phyloP scores from a whole-genome alignment of 2,113 vertebrate species.

The Baryphthengus martii region DNA sequence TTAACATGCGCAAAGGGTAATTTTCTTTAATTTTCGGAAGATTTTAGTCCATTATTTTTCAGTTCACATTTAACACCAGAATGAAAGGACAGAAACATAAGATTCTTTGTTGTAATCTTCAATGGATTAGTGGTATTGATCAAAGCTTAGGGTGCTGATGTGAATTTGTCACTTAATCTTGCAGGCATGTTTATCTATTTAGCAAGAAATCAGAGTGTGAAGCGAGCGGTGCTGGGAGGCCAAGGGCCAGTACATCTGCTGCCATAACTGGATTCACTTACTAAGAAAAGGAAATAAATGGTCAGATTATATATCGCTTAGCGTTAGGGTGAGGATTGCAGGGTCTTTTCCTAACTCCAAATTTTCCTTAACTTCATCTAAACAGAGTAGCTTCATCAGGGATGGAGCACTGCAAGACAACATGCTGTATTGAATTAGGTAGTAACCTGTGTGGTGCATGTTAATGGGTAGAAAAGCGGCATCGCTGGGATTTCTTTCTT shows the following conservation, averaged over 20 bases:
- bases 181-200: slow-evolving; percentile 65
- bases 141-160: slow-evolving; percentile 45
- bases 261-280: background rate
- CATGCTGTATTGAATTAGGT: slow-evolving; percentile 16
- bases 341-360: background rate
- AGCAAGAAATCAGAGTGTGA: slow-evolving; percentile 47
- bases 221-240: background rate
- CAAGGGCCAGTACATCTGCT: slow-evolving; percentile 1
- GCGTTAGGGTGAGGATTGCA: background rate
- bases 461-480: slow-evolving; percentile 48
- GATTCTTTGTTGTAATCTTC: slow-evolving; percentile 33
- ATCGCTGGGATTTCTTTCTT: slow-evolving; percentile 50
- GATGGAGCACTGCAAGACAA: slow-evolving; percentile 7
- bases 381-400: slow-evolving; percentile 4
- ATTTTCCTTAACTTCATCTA: background rate
- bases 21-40: background rate
- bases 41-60: background rate
- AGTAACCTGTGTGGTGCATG: slow-evolving; percentile 34
- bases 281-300: background rate
- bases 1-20: background rate
- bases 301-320: background rate
- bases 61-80: background rate
- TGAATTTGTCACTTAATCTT: slow-evolving; percentile 61
- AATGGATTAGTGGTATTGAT: slow-evolving; percentile 63
- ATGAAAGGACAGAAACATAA: slow-evolving; percentile 33